These are phyloP conservation scores for Stenopsyche tienmushanensis DNA, from an alignment of 1,140 invertebrate species.

Conservation along the genomic window DNA sequence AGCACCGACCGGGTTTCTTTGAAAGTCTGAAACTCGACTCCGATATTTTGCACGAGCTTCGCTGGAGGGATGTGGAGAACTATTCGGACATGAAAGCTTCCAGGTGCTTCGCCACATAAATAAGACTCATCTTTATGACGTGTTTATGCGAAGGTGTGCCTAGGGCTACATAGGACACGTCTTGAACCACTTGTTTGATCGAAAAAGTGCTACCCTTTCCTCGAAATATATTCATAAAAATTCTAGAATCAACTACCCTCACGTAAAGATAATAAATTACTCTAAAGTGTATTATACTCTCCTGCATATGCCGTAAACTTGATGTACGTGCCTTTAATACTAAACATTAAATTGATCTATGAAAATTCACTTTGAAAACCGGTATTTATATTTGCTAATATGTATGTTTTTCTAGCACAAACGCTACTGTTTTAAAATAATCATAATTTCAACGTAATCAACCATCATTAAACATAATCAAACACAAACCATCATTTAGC, in stretches of 20 bases:
- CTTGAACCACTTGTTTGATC: constrained; percentile 20
- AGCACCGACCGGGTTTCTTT: no score
- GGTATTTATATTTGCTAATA: neutral
- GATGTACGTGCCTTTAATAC: neutral
- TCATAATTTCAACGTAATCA: no score
- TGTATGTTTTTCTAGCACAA: neutral
- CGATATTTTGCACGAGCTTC: no score
- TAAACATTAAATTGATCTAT: neutral
- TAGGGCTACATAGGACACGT: neutral
- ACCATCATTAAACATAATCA: no score
- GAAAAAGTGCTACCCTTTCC: neutral
- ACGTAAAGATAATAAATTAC: neutral
- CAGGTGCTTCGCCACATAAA: constrained; percentile 17
- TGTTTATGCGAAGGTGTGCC: constrained; percentile 14
- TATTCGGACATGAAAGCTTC: no score
- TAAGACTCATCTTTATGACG: constrained; percentile 19
- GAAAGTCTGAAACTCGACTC: no score
- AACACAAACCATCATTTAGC: no score
- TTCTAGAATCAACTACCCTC: neutral
- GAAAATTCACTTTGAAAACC: neutral
- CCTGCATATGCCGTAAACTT: neutral
- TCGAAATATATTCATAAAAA: neutral
- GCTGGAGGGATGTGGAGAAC: no score
- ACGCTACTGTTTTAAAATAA: no score
- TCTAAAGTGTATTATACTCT: neutral